phyloP scores from a whole-genome alignment of 2,888 invertebrate species.

The Scaptomyza flava region DNA sequence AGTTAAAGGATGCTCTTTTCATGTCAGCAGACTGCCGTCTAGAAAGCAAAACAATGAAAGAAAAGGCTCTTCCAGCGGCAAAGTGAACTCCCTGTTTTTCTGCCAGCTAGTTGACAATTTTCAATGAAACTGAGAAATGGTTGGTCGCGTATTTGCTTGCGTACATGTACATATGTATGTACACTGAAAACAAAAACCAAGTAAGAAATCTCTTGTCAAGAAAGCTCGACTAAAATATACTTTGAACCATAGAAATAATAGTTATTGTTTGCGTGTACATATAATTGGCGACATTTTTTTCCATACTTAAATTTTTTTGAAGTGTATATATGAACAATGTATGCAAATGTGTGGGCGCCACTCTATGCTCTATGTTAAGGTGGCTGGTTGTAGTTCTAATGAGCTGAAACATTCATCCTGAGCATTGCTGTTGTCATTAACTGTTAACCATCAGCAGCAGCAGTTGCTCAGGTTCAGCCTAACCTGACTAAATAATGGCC shows the following conservation, averaged over 20 bases:
- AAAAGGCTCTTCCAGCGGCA: conserved; percentile 32
- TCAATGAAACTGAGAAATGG: conserved; percentile 70
- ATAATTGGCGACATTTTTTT: no score
- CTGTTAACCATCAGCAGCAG: neutral
- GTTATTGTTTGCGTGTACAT: neutral
- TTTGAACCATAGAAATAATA: no score
- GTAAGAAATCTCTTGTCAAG: no score
- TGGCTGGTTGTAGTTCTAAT: conserved; percentile 12
- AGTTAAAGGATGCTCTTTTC: conserved; percentile 31
- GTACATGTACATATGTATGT: conserved; percentile 3
- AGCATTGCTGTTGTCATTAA: neutral
- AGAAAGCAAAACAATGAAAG: conserved; percentile 26
- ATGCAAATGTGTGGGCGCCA: conserved; percentile 2
- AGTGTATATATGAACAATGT: no score
- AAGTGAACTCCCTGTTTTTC: conserved; percentile 49
- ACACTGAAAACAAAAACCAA: neutral
- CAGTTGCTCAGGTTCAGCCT: conserved; percentile 4
- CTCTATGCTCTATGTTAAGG: neutral
- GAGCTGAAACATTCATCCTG: conserved; percentile 1
- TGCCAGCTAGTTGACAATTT: conserved; percentile 63
- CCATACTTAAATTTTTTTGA: no score
- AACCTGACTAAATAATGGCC: conserved; percentile 6
- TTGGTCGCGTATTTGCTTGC: conserved; percentile 38
- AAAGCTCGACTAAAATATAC: no score
- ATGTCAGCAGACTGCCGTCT: conserved; percentile 50